Evolutionary conservation across 2,113 vertebrate genomes (phyloP), one percentile per base, ranked within the genome.

Genomic region (Stigmatopora nigra): DNA sequence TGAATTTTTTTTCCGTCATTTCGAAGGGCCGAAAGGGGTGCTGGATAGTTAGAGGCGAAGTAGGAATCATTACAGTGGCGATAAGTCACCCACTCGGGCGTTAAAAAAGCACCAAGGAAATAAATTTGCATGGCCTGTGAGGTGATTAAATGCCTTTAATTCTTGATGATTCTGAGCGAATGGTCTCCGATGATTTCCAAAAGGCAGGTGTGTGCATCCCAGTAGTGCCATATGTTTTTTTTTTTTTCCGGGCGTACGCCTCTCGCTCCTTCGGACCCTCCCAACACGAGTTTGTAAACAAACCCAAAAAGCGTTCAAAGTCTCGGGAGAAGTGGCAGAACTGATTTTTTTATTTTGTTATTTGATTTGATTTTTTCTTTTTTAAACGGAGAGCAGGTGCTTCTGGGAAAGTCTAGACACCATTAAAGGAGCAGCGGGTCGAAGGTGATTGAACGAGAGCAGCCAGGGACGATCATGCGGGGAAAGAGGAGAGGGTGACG

Each of bases 161-260:
- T 88, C 65, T 68, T 88, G 83, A 87, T 71, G 80, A 82, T 84
- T 86, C 69, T 78, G 64, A 82, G 72, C 77, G 71, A 79, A 64
- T 45, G 70, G 83, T 78, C 82, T 80, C 83, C n/a, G 10, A 60
- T 64, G 47, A 7, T 76, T 72, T 82, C 77, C 73, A 75, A 45
- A 71, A 20, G 86, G 86, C 89, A 89, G 85, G 86, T 87, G 85
- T 80, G 82, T 63, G 45, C 53, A 69, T 85, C 84, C 84, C 82
- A 79, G 68, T 81, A 76, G 82, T 77, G 65, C 89, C 89, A 84
- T 91, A 90, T 91, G 89, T 68, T 88, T 83, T 82, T 82, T 77
- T 91, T 89, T 68, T 88, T 83, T 82, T 82, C 78, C 84, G 88
- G 89, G 89, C 86, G 70, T 71, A 44, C 60, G 52, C 66, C 74